These are phyloP conservation scores for Papilio dardanus DNA, from an alignment of 1,140 invertebrate species.

Conservation along the genomic window DNA sequence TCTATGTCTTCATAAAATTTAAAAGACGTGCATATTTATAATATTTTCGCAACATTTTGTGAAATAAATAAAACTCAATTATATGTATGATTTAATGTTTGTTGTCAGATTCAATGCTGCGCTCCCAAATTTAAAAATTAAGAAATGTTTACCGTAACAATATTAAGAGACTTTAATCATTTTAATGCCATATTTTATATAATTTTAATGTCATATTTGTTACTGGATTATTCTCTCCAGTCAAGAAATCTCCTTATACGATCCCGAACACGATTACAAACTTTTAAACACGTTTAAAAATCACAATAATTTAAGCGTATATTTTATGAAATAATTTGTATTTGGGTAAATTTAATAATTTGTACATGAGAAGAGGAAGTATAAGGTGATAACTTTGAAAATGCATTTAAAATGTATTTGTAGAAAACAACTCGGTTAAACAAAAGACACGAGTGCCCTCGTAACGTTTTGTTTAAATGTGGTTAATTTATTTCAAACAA, in stretches of 20 bases:
- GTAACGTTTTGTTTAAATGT: not conserved
- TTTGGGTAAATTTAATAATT: not conserved
- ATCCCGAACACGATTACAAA: not conserved
- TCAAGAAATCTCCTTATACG: not conserved
- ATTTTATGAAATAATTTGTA: not conserved
- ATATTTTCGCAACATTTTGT: slow-evolving; percentile 1
- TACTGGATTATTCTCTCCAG: not conserved
- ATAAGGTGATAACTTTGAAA: not conserved
- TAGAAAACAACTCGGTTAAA: not conserved
- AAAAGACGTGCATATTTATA: slow-evolving; percentile 6
- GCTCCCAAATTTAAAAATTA: not conserved
- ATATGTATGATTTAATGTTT: slow-evolving; percentile 19
- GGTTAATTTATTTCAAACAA: not conserved
- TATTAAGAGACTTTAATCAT: not conserved
- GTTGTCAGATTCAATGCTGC: not conserved
- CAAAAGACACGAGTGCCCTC: not conserved
- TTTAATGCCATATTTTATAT: not conserved
- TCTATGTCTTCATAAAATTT: slow-evolving; percentile 15
- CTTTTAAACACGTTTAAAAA: not conserved
- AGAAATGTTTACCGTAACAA: not conserved
- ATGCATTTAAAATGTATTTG: slow-evolving; percentile 1
- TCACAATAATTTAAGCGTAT: not conserved
- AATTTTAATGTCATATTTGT: not conserved
- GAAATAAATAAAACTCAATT: slow-evolving; percentile 12
- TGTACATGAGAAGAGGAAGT: slow-evolving; percentile 9